Conservation (phyloP, 2,113 vertebrate genomes). For the Scalopus aquaticus region DNA sequence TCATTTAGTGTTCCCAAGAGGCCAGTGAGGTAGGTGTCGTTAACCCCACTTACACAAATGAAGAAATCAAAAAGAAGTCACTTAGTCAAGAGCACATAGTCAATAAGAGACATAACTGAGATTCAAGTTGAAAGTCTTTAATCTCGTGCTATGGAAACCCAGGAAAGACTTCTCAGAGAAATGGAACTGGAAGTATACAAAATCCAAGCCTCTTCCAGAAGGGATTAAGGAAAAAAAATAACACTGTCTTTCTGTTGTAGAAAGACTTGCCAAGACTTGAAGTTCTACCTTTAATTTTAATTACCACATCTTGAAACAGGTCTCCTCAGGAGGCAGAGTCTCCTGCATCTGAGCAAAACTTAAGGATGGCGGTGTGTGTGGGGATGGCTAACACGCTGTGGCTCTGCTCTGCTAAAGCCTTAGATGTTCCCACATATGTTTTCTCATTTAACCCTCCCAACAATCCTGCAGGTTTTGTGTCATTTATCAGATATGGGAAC, state of each 20-base stretch:
- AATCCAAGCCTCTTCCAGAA: not conserved
- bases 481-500: slow-evolving; percentile 12
- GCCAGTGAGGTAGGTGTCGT: not conserved
- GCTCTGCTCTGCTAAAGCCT: not conserved
- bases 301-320: not conserved
- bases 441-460: slow-evolving; percentile 21
- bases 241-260: not conserved
- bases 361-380: not conserved
- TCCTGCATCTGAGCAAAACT: not conserved
- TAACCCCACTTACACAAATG: not conserved
- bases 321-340: not conserved
- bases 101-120: not conserved
- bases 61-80: not conserved
- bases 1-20: not conserved
- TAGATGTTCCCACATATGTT: not conserved
- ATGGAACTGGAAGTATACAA: not conserved
- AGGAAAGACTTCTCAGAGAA: not conserved
- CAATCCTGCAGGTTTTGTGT: not conserved
- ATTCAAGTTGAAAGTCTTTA: slow-evolving; percentile 14
- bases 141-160: not conserved
- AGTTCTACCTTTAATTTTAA: not conserved
- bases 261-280: not conserved
- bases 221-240: not conserved
- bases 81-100: not conserved
- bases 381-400: not conserved